These are phyloP conservation scores for Donacobius atricapilla DNA, from an alignment of 2,113 vertebrate genomes.

Conservation along the genomic window DNA sequence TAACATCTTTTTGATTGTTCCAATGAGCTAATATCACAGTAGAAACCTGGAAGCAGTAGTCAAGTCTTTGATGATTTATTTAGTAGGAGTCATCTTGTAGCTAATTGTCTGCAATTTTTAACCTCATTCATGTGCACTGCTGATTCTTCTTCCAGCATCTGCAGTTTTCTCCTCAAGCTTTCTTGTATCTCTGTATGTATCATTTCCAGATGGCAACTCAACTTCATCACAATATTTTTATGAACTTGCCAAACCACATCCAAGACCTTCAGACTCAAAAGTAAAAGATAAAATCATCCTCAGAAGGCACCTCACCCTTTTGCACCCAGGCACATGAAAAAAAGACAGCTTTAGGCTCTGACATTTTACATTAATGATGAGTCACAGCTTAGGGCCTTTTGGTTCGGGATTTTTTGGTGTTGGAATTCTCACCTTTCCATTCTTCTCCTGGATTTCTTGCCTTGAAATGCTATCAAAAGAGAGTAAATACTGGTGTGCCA, in stretches of 20 bases:
- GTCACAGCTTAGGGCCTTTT: neutral
- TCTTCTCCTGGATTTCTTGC: neutral
- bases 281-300: conserved; percentile 51
- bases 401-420: neutral
- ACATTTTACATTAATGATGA: conserved; percentile 26
- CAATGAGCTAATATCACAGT: neutral
- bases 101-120: conserved; percentile 46
- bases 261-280: conserved; percentile 27
- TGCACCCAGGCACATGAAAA: conserved; percentile 20
- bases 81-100: conserved; percentile 43
- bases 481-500: neutral
- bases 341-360: conserved; percentile 17
- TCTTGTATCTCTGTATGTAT: neutral
- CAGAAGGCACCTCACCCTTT: conserved; percentile 40
- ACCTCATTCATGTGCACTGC: neutral
- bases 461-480: neutral
- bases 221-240: conserved; percentile 48
- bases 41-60: conserved; percentile 45
- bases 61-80: conserved; percentile 55
- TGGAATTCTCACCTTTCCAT: conserved; percentile 9
- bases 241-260: conserved; percentile 52
- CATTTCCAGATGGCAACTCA: conserved; percentile 5
- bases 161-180: conserved; percentile 15
- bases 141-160: conserved; percentile 28
- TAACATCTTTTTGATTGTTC: neutral